phyloP scores from a whole-genome alignment of 2,888 invertebrate species.

The Drosophila yooni region DNA sequence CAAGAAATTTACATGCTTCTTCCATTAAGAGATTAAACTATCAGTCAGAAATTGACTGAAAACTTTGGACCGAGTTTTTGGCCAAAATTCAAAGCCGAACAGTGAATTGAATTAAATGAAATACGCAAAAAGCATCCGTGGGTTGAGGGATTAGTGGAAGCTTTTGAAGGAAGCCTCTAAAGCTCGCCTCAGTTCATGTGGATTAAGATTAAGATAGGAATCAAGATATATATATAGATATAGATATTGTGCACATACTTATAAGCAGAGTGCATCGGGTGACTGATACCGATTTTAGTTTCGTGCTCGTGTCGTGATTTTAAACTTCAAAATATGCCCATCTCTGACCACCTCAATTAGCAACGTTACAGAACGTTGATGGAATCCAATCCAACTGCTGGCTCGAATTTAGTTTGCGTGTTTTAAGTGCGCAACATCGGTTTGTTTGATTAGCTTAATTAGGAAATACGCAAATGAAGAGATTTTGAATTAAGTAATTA shows the following conservation, averaged over 20 bases:
- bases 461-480: neutral
- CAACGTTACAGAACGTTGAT: constrained; percentile 23
- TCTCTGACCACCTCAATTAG: constrained; percentile 31
- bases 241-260: neutral
- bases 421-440: constrained; percentile 35
- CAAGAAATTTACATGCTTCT: constrained; percentile 46
- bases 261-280: neutral
- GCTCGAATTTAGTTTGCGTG: constrained; percentile 42
- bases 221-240: neutral
- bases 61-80: constrained; percentile 22
- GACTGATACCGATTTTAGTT: neutral
- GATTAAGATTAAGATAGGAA: neutral
- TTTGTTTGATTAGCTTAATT: constrained; percentile 59
- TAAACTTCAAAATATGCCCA: constrained; percentile 5
- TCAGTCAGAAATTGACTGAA: constrained; percentile 41
- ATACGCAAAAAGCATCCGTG: constrained; percentile 4
- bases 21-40: constrained; percentile 77
- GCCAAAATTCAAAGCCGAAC: constrained; percentile 21
- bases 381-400: constrained; percentile 2
- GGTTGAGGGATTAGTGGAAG: constrained; percentile 4
- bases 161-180: neutral
- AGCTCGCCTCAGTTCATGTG: neutral
- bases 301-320: neutral
- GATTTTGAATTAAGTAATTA: constrained; percentile 20
- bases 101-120: constrained; percentile 43